phyloP scores from a whole-genome alignment of 2,888 invertebrate species.

The Lasiommata megera region DNA sequence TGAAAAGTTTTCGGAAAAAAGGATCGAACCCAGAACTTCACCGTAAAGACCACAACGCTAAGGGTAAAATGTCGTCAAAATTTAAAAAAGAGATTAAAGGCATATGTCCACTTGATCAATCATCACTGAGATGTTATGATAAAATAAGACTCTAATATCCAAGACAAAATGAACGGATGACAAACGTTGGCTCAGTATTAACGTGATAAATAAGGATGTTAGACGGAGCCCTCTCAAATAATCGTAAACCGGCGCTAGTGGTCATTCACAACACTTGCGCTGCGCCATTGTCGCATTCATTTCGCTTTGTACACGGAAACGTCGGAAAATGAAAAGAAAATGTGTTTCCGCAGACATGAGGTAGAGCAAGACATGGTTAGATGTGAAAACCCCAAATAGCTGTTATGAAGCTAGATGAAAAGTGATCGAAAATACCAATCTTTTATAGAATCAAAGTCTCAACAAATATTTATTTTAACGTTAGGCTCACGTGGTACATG shows the following conservation, averaged over 20 bases:
- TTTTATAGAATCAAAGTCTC: too few species aligned
- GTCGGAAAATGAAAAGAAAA: slow-evolving; percentile 34
- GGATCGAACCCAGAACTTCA: too few species aligned
- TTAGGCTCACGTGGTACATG: too few species aligned
- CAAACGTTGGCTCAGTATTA: slow-evolving; percentile 68
- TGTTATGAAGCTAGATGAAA: not conserved
- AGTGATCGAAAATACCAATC: slow-evolving; percentile 4
- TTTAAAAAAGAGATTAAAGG: too few species aligned
- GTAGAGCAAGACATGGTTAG: not conserved
- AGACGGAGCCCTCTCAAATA: slow-evolving; percentile 70
- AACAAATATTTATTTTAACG: too few species aligned
- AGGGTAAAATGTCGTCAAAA: too few species aligned
- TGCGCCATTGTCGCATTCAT: slow-evolving; percentile 48
- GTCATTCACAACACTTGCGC: slow-evolving; percentile 69
- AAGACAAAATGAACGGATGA: slow-evolving; percentile 40
- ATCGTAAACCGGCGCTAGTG: slow-evolving; percentile 65
- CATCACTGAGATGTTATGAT: too few species aligned
- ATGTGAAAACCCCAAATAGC: not conserved
- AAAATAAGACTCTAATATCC: slow-evolving; percentile 38
- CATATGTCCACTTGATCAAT: too few species aligned
- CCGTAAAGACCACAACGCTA: too few species aligned
- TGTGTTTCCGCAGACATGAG: slow-evolving; percentile 9
- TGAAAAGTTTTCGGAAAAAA: too few species aligned
- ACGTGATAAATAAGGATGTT: slow-evolving; percentile 79
- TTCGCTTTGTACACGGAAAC: slow-evolving; percentile 44